A percentile compares a stretch with the other conserved stretches of the same genome.
Evolutionary conservation across 2,888 invertebrate genomes (phyloP).

Genomic region (Seladonia tumulorum): DNA sequence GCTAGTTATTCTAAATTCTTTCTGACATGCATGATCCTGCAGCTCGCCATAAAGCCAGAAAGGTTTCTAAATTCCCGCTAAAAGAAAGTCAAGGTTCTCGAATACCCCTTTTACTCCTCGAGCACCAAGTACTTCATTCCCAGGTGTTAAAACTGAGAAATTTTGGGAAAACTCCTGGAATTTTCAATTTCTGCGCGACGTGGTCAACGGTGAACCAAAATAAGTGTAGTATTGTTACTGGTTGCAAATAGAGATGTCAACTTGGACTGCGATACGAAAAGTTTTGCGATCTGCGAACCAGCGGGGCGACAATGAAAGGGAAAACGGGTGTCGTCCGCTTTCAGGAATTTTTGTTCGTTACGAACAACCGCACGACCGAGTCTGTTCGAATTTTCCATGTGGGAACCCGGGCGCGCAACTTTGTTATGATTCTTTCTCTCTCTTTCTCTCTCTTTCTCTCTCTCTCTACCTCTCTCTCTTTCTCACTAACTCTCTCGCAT

Average conservation of each 20-base stretch:
- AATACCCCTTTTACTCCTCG: neutral
- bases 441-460: neutral
- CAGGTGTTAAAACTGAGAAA: neutral
- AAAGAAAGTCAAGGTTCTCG: neutral
- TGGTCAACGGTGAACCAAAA: neutral
- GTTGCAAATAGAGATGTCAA: slow-evolving; percentile 4
- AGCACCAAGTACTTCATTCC: neutral
- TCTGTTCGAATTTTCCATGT: slow-evolving; percentile 4
- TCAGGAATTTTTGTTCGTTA: slow-evolving; percentile 18
- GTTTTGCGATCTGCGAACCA: neutral
- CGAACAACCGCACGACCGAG: neutral
- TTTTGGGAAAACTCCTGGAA: neutral
- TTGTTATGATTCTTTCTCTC: slow-evolving; percentile 26
- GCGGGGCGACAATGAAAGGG: slow-evolving; percentile 10
- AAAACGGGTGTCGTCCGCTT: slow-evolving; percentile 17
- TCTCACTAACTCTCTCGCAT: neutral
- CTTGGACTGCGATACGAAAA: neutral
- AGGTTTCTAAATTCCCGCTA: too few species aligned
- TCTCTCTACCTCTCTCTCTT: neutral
- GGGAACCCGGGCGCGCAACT: neutral
- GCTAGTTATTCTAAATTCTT: neutral
- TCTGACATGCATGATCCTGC: too few species aligned
- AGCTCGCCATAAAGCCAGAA: too few species aligned
- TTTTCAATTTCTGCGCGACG: neutral
- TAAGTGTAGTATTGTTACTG: neutral